phyloP scores from a whole-genome alignment of 2,888 invertebrate species.

The Lasius platythorax region DNA sequence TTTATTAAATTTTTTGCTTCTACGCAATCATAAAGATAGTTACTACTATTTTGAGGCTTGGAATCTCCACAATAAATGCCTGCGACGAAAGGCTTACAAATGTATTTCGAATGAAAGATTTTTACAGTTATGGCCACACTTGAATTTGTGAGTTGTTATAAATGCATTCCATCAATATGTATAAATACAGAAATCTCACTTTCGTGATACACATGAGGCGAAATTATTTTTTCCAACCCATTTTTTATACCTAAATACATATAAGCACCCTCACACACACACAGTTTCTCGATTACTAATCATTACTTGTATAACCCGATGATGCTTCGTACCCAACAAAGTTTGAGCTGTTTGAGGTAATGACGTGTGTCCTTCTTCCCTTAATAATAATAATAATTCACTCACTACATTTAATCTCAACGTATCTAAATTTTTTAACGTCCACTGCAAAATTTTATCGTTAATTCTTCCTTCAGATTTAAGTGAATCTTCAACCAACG shows the following conservation, averaged over 20 bases:
- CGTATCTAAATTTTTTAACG: neutral
- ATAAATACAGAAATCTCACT: too few relatives aligned
- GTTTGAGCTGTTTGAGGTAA: neutral
- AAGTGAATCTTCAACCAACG: neutral
- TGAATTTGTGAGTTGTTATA: neutral
- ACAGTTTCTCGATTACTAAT: neutral
- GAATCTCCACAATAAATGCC: conserved; percentile 3
- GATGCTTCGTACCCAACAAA: neutral
- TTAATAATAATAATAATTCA: neutral
- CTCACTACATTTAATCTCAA: neutral
- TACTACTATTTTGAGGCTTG: neutral
- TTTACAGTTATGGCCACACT: neutral
- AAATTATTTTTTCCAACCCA: too few relatives aligned
- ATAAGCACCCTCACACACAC: neutral
- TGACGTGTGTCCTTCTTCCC: neutral
- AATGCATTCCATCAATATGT: too few relatives aligned
- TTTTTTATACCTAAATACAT: too few relatives aligned
- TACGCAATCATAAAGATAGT: neutral
- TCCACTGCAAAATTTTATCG: neutral
- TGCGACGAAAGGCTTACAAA: conserved; percentile 1
- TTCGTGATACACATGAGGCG: too few relatives aligned
- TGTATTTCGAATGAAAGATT: neutral
- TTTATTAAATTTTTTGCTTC: neutral
- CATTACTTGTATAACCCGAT: neutral
- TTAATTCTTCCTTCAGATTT: neutral